phyloP scores from a whole-genome alignment of 2,113 vertebrate genomes.

The Chaetops frenatus region DNA sequence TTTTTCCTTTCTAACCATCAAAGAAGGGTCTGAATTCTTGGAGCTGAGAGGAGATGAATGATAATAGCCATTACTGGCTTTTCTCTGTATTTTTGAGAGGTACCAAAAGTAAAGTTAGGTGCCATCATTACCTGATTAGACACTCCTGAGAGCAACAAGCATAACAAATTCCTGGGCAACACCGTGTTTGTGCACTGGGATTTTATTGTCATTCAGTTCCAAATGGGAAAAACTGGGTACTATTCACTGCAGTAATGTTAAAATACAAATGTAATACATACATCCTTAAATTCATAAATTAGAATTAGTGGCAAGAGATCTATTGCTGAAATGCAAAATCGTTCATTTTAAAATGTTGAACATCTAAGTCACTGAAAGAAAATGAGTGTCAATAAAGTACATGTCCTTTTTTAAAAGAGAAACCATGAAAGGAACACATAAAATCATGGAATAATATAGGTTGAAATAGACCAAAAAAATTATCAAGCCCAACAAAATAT shows the following conservation, averaged over 20 bases:
- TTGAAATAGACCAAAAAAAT: neutral
- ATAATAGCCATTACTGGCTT: slow-evolving; percentile 3
- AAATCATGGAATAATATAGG: neutral
- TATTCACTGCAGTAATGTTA: neutral
- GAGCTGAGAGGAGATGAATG: slow-evolving; percentile 16
- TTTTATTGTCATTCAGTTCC: neutral
- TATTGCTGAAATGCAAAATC: neutral
- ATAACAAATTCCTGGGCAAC: neutral
- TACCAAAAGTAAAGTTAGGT: neutral
- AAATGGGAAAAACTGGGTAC: neutral
- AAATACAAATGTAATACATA: neutral
- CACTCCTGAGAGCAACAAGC: neutral
- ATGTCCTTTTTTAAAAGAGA: neutral
- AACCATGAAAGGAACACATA: neutral
- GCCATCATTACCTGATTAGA: neutral
- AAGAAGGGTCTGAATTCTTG: neutral
- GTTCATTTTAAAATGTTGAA: neutral
- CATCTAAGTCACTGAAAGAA: neutral
- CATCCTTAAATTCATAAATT: neutral
- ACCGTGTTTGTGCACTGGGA: neutral
- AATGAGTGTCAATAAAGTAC: neutral
- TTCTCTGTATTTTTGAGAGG: neutral
- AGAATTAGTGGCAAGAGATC: neutral
- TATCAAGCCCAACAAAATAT: neutral
- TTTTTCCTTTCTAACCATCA: slow-evolving; percentile 50